These are phyloP conservation scores for Geodia barretti DNA, from an alignment of 37 sponge, comb jelly and placozoan genomes.

Conservation along the genomic window DNA sequence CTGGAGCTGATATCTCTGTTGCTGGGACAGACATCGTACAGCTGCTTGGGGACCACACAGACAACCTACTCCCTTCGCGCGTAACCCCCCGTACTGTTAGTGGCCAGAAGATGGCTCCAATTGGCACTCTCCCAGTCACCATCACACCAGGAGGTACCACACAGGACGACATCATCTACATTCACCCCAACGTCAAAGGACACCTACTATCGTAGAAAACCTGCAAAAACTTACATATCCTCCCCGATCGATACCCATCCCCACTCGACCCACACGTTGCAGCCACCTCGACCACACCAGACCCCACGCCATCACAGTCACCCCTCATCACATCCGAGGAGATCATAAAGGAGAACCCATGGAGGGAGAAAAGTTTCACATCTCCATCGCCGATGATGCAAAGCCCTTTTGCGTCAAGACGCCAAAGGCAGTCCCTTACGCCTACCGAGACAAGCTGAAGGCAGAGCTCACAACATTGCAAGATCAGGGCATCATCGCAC, in stretches of 20 bases:
- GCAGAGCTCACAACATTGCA: conserved; percentile 23
- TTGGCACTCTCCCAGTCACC: conserved; percentile 3
- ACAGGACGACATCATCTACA: conserved; percentile 6
- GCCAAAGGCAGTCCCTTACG: conserved; percentile 29
- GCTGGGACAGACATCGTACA: conserved; percentile 9
- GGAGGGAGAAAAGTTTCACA: conserved; percentile 42
- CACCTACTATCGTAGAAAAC: conserved; percentile 4
- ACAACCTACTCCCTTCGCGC: conserved; percentile 22
- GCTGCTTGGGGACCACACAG: background rate
- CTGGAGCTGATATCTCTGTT: conserved; percentile 25
- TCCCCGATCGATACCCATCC: conserved; percentile 4
- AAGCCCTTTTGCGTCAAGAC: conserved; percentile 46
- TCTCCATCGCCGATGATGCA: conserved; percentile 29
- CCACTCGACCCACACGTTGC: background rate
- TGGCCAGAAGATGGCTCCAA: conserved; percentile 10
- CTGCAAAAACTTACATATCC: conserved; percentile 4
- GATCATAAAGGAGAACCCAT: too few species aligned
- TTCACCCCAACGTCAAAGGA: conserved; percentile 13
- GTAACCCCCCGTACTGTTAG: conserved; percentile 5
- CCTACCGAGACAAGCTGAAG: conserved; percentile 41
- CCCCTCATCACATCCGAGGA: too few species aligned
- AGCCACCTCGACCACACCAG: too few species aligned
- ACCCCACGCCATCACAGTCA: too few species aligned
- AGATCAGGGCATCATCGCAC: conserved; percentile 22
- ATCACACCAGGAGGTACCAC: background rate